Base-by-base conservation (phyloP, 1,140 invertebrate genomes). In the Drosophila ficusphila region DNA sequence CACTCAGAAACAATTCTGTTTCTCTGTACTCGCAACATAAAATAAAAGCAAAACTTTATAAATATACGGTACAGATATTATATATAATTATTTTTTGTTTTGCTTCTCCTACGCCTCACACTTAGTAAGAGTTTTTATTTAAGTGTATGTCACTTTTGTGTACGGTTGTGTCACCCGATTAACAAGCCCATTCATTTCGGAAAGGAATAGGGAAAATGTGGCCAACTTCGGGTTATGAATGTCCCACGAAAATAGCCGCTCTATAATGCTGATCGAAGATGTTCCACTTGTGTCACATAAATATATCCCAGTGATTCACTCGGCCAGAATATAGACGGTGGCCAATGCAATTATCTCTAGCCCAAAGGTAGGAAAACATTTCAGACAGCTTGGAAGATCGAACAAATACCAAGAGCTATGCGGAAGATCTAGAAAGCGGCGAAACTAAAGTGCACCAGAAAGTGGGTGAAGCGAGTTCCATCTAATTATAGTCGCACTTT, bases 161-260 rank as follows among this genome's bases (percentile, higher is more conserved):
- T 72, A 5, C n/a, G 9, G 42, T 46, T 51, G 39, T 64, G 68
- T 49, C 53, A 57, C 34, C 61, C 74, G 79, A 73, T 86, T 86
- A 77, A 81, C 62, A 74, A 57, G 41, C 38, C 71, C 82, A 81
- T 86, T 86, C 81, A 88, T 88, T 82, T 77, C 81, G 76, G 51
- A 42, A 16, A 64, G 41, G 58, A 14, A 44, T 33, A 47, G 47
- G 47, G 33, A 12, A 48, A 31, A 19, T 47, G 36, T 6, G 27
- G 25, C 19, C 44, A 76, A 73, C 48, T 73, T 73, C n/a, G 52
- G 64, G 60, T 42, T 68, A 68, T 68, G 46, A 74, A 74, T 74
- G 71, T 74, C 23, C 16, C 21, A 38, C 36, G 48, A 57, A 70
- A 62, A 71, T 56, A 81, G 49, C 16, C 0, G 11, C 49, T 21